phyloP scores from a whole-genome alignment of 2,113 vertebrate species.

The Aleadryas rufinucha region DNA sequence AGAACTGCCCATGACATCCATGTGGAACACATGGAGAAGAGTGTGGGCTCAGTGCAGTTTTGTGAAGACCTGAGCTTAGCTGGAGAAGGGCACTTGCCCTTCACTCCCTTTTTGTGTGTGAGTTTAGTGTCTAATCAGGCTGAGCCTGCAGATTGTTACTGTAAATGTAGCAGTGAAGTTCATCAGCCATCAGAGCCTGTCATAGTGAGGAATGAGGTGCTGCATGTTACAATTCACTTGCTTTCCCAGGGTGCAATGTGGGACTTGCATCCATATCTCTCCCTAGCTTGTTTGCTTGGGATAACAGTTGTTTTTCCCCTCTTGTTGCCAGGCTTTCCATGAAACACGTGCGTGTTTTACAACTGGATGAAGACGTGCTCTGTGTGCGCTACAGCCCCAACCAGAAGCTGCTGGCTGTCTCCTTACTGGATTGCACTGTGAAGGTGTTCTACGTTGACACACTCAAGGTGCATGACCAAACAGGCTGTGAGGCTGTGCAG shows the following conservation, averaged over 20 bases:
- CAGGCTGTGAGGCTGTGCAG: neutral
- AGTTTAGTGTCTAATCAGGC: neutral
- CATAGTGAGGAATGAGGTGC: neutral
- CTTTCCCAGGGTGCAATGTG: neutral
- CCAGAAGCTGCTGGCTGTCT: slow-evolving; percentile 86
- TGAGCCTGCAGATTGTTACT: neutral
- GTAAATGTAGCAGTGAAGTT: neutral
- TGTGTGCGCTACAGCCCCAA: slow-evolving; percentile 89
- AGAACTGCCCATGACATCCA: neutral
- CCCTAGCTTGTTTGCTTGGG: neutral
- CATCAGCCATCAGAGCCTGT: neutral
- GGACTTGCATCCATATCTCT: neutral
- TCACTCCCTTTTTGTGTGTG: neutral
- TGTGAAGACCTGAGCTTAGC: neutral
- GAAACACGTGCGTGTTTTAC: slow-evolving; percentile 84
- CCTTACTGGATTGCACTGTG: slow-evolving; percentile 92
- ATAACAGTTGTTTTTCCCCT: neutral
- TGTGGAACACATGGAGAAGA: accelerated
- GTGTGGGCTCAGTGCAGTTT: neutral
- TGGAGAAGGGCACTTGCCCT: neutral
- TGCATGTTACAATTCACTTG: neutral
- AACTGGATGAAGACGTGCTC: slow-evolving; percentile 92
- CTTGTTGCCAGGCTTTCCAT: slow-evolving; percentile 78
- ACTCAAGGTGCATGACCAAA: slow-evolving; percentile 78
- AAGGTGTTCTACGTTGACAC: slow-evolving; percentile 94